Percentiles rank a stretch among this genome's conserved stretches.
Conservation (phyloP, 2,113 vertebrate species). For the Larimichthys crocea region DNA sequence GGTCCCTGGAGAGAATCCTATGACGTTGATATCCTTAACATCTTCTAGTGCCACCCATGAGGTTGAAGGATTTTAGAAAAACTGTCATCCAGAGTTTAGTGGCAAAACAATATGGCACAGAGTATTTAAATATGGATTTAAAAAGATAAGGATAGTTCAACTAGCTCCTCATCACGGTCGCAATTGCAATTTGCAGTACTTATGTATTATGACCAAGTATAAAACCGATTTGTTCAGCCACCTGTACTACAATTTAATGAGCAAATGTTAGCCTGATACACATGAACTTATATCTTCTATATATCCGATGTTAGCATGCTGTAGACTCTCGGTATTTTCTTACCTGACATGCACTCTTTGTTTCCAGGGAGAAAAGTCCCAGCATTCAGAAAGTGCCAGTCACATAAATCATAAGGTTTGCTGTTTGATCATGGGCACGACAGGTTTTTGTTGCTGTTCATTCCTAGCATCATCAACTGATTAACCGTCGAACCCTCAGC, state of each 20-base stretch:
- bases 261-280: not conserved
- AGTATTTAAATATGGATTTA: no score
- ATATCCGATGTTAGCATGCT: not conserved
- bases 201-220: not conserved
- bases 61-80: not conserved
- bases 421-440: conserved; percentile 40
- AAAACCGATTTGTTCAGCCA: not conserved
- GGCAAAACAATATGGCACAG: no score
- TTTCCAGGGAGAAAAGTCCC: not conserved
- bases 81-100: no score
- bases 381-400: not conserved
- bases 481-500: conserved; percentile 38
- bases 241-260: not conserved
- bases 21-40: not conserved
- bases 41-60: not conserved
- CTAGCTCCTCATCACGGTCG: not conserved
- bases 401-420: conserved; percentile 16
- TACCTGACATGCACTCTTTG: conserved; percentile 9
- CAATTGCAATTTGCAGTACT: not conserved
- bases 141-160: no score
- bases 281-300: not conserved
- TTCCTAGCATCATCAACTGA: conserved; percentile 43
- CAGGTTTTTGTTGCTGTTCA: conserved; percentile 40
- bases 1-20: not conserved
- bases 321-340: not conserved